Evolutionary conservation across 1,140 invertebrate species (phyloP), one percentile per base, ranked within the genome.

Genomic region (Scaptomyza graminum): DNA sequence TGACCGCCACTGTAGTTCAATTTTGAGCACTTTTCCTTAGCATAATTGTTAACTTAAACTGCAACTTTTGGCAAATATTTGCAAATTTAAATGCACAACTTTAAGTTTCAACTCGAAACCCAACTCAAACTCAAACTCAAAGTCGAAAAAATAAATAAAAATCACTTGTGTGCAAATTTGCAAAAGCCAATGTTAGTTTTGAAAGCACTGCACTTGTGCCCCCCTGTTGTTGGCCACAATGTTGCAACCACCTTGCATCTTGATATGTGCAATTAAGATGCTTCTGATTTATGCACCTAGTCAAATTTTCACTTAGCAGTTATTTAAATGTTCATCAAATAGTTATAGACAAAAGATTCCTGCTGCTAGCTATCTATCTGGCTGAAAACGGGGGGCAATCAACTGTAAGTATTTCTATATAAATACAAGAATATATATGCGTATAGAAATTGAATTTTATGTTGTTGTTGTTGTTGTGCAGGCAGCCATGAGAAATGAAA

Each of bases 401-500:
- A 41, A 41, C 37, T 41, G 37, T 41, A 41, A 41, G 37, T 41
- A 41, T 41, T 41, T 41, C 12, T 41, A 41, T 41, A 41, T 41
- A 41, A n/a, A 39, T 39, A 39, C 0, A 39, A 11, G 37, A 39
- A 39, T 3, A 41, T 37, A 6, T 6, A 47, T 47, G 22, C 3
- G 13, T 39, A 46, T 28, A 3, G 43, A 12, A 65, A 71, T 71
- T 44, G 52, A 59, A 57, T 52, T 39, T 62, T 6, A n/a, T 41
- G 18, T 49, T 59, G 25, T 11, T 44, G 22, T 63, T 39, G 16
- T 22, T 22, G 6, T 43, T 71, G 54, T 52, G 61, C 62, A 66
- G 62, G 13, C 31, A 55, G 7, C 52, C 62, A 56, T 71, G 61
- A 64, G 16, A 41, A 41, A 34, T 34, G 31, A 34, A 71, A 75